Percentiles rank a stretch among this genome's conserved stretches.
Evolutionary conservation across 92 coral and sea anemone species (phyloP).

Genomic region (Zoanthus sociatus): DNA sequence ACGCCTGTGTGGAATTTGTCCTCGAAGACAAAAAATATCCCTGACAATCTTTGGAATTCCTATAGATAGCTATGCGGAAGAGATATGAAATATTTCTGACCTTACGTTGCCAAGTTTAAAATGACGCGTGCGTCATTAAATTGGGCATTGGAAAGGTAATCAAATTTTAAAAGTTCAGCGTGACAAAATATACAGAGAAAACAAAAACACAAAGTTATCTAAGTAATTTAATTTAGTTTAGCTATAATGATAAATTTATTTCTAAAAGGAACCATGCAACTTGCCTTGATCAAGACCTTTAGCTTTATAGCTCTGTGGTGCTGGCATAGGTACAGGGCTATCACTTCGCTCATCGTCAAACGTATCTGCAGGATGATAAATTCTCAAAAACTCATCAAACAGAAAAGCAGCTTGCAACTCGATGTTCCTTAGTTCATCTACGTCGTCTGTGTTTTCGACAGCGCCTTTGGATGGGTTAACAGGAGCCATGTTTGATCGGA

Average conservation of each 20-base stretch:
- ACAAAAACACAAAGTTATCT: background rate
- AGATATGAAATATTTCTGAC: background rate
- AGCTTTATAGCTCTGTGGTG: constrained; percentile 6
- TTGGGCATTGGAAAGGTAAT: background rate
- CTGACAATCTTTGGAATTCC: background rate
- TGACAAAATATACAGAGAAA: background rate
- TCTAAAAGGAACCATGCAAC: background rate
- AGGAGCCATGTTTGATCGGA: constrained; percentile 37
- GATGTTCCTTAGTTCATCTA: constrained; percentile 63
- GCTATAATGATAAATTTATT: background rate
- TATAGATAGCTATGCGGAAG: background rate
- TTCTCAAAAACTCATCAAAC: constrained; percentile 83
- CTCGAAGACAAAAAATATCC: too few species aligned
- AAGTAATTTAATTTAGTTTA: background rate
- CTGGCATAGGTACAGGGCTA: constrained; percentile 43
- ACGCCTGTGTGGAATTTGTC: too few species aligned
- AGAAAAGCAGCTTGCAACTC: constrained; percentile 72
- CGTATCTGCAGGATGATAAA: constrained; percentile 41
- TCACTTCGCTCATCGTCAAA: constrained; percentile 35
- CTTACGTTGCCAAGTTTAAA: background rate
- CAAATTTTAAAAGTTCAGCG: background rate
- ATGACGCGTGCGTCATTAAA: background rate
- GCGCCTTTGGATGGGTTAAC: constrained; percentile 60
- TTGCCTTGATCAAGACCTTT: constrained; percentile 17
- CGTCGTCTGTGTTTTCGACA: constrained; percentile 57